Evolutionary conservation across 2,888 invertebrate genomes (phyloP), one percentile per base, ranked within the genome.

Genomic region (Pharmacophagus antenor): DNA sequence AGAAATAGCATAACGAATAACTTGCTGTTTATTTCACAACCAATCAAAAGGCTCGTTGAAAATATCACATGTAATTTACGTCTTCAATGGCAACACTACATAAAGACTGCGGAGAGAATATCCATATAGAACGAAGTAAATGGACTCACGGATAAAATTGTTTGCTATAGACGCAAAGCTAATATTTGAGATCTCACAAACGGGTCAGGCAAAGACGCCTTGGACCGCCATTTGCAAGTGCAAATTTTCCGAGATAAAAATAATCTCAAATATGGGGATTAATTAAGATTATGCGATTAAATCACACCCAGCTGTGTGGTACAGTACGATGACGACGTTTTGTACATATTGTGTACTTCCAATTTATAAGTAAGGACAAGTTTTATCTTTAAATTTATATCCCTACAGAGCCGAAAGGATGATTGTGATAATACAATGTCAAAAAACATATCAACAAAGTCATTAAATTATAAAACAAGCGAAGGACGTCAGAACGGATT

Each of bases 221-320:
- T 64, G 73, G 68, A 70, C 84, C 79, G 80, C 85, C 85, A 85
- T 87, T 87, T 80, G 85, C 82, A 77, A 84, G 75, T 85, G 87
- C 87, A 85, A 88, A 87, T 85, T 87, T 87, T 83, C 82, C 80
- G 71, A 82, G 88, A 88, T 88, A 87, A 88, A 86, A 87, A 81
- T 86, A 81, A 85, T 85, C 85, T 83, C 64, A 63, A 67, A 73
- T 66, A 69, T 73, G 52, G 70, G 67, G 76, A 76, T 85, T 84
- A 79, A 83, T 82, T 76, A 76, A 81, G 86, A 84, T 85, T 82
- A 82, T 72, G 71, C 69, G 80, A 77, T 80, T 76, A 78, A 77
- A 56, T 61, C 74, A 74, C 72, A 63, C 67, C 65, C 66, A 68
- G 27, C 53, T 53, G 42, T 42, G 68, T 65, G 66, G 72, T 74